Conservation (phyloP, 2,113 vertebrate species). For the Cololabis saira region DNA sequence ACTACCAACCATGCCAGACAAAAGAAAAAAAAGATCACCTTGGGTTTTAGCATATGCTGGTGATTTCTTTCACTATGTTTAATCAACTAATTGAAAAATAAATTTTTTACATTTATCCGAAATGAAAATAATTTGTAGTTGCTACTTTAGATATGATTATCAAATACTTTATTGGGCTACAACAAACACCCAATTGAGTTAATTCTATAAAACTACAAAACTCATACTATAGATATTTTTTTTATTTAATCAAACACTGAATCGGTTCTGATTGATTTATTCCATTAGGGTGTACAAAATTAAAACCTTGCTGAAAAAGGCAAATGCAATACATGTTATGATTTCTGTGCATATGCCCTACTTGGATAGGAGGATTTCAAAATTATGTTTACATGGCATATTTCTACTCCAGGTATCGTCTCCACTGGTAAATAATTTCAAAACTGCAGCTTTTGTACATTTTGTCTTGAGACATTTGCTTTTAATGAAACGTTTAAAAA, state of each 20-base stretch:
- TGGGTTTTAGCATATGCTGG: too few relatives aligned
- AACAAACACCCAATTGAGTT: too few relatives aligned
- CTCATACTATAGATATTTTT: neutral
- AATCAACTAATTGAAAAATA: too few relatives aligned
- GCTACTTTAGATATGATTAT: too few relatives aligned
- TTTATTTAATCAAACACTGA: neutral
- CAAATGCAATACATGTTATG: slow-evolving; percentile 30
- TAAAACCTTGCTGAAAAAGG: slow-evolving; percentile 29
- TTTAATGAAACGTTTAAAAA: slow-evolving; percentile 29
- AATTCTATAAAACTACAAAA: too few relatives aligned
- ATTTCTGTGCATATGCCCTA: slow-evolving; percentile 11
- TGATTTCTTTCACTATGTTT: too few relatives aligned
- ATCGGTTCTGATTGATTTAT: slow-evolving; percentile 35
- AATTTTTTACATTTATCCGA: too few relatives aligned
- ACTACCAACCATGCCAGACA: neutral
- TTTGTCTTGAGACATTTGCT: neutral
- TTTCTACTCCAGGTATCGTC: slow-evolving; percentile 30
- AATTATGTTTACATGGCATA: slow-evolving; percentile 29
- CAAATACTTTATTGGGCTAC: too few relatives aligned
- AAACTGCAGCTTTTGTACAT: slow-evolving; percentile 8
- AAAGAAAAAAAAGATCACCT: too few relatives aligned
- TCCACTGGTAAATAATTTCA: slow-evolving; percentile 12
- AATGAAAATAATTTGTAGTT: too few relatives aligned
- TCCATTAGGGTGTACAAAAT: slow-evolving; percentile 24
- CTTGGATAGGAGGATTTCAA: slow-evolving; percentile 38